These are phyloP conservation scores for Acanthacorydalis orientalis DNA, from an alignment of 2,888 invertebrate genomes.

Conservation along the genomic window DNA sequence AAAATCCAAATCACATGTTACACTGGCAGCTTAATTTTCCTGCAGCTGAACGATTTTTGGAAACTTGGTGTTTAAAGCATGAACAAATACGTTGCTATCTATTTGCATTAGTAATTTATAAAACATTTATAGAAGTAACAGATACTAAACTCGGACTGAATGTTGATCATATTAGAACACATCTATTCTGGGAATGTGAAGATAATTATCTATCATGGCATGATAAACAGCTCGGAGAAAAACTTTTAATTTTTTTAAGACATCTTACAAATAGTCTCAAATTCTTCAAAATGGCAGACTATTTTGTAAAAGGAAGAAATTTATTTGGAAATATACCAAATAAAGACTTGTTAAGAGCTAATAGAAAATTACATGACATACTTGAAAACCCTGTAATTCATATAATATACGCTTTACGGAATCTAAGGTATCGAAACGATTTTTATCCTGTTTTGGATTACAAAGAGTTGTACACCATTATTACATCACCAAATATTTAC, in stretches of 20 bases:
- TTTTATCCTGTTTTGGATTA: slow-evolving; percentile 50
- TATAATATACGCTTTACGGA: slow-evolving; percentile 48
- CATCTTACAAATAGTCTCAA: slow-evolving; percentile 44
- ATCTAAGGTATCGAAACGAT: slow-evolving; percentile 41
- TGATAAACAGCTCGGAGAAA: slow-evolving; percentile 54
- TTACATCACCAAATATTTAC: slow-evolving; percentile 36
- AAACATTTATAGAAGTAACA: slow-evolving; percentile 51
- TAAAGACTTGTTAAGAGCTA: slow-evolving; percentile 42
- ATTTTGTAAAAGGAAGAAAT: slow-evolving; percentile 56
- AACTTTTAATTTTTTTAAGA: slow-evolving; percentile 41
- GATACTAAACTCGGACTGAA: slow-evolving; percentile 46
- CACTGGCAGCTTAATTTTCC: slow-evolving; percentile 71
- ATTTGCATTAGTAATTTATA: slow-evolving; percentile 49
- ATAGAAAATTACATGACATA: slow-evolving; percentile 47
- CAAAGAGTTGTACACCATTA: slow-evolving; percentile 36
- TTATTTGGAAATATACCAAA: slow-evolving; percentile 53
- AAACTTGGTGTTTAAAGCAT: slow-evolving; percentile 50
- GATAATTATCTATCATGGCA: slow-evolving; percentile 51
- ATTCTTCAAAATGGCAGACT: slow-evolving; percentile 46
- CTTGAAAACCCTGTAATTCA: slow-evolving; percentile 56
- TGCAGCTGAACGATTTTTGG: slow-evolving; percentile 56
- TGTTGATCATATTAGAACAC: slow-evolving; percentile 52
- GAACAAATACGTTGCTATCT: slow-evolving; percentile 56
- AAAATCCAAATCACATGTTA: slow-evolving; percentile 41
- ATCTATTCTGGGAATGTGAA: slow-evolving; percentile 66